A percentile compares a stretch with the other conserved stretches of the same genome.
These are phyloP conservation scores for Lasiommata megera DNA, from an alignment of 2,888 invertebrate genomes.

Conservation along the genomic window DNA sequence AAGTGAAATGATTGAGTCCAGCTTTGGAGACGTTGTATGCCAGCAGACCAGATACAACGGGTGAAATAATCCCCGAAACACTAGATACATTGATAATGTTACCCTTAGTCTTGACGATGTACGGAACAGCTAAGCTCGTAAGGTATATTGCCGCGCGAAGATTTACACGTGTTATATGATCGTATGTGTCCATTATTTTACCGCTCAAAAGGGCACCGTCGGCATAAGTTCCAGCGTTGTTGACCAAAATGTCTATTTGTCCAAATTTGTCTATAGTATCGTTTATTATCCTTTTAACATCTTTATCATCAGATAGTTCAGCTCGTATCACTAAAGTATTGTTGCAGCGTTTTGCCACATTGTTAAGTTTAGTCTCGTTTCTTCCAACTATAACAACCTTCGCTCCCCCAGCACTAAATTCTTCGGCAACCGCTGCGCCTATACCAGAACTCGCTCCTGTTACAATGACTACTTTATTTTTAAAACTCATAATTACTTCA, in stretches of 20 bases:
- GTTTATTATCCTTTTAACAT: conserved; percentile 31
- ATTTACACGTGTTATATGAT: background rate
- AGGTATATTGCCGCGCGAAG: background rate
- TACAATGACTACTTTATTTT: conserved; percentile 35
- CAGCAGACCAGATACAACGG: background rate
- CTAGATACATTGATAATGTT: conserved; percentile 4
- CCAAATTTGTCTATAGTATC: conserved; percentile 39
- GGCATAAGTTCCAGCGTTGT: conserved; percentile 41
- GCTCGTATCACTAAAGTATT: conserved; percentile 13
- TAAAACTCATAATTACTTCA: background rate
- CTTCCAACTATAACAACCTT: conserved; percentile 45
- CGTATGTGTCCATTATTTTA: background rate
- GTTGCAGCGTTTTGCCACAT: conserved; percentile 19
- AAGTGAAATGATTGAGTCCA: background rate
- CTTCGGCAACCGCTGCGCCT: conserved; percentile 47
- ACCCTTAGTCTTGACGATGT: conserved; percentile 2
- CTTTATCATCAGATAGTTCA: conserved; percentile 20
- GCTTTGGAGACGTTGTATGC: background rate
- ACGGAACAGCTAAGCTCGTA: background rate
- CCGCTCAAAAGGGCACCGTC: background rate
- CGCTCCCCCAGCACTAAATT: conserved; percentile 48
- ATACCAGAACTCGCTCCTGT: conserved; percentile 56
- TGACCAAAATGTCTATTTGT: conserved; percentile 43
- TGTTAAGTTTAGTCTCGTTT: conserved; percentile 23
- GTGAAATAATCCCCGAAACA: background rate